Conservation (phyloP, 2,113 vertebrate genomes). For the Sphaerodactylus townsendi region DNA sequence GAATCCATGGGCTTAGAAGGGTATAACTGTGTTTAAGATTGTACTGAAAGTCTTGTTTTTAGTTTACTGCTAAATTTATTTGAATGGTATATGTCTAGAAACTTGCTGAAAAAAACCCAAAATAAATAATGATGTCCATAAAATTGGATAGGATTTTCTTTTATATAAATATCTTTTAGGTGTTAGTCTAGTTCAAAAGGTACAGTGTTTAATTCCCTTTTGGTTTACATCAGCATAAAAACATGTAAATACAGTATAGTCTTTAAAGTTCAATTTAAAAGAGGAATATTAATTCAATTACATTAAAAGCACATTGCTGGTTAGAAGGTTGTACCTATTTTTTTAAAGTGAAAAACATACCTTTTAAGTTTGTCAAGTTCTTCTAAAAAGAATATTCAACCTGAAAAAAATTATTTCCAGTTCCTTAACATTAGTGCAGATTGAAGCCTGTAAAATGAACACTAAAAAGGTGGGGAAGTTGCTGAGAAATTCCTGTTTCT, state of each 20-base stretch:
- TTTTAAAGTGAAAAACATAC: slow-evolving; percentile 67
- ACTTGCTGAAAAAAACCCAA: slow-evolving; percentile 5
- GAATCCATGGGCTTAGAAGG: background rate
- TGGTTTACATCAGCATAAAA: slow-evolving; percentile 31
- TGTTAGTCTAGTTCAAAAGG: background rate
- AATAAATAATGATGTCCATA: background rate
- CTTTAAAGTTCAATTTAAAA: slow-evolving; percentile 4
- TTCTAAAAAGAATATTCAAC: slow-evolving; percentile 71
- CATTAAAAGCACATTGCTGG: background rate
- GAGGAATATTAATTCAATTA: slow-evolving; percentile 31
- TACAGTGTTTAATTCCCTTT: background rate
- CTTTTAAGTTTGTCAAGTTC: slow-evolving; percentile 66
- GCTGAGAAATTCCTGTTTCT: slow-evolving; percentile 66
- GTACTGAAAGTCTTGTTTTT: background rate
- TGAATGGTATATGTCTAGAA: background rate
- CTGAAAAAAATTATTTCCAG: slow-evolving; percentile 60
- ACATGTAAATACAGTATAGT: slow-evolving; percentile 40
- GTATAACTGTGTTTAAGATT: background rate
- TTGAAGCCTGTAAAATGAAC: slow-evolving; percentile 46
- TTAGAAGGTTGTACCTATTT: background rate
- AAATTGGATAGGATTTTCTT: background rate
- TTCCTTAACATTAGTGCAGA: slow-evolving; percentile 42
- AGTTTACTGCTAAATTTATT: background rate
- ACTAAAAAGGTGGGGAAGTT: slow-evolving; percentile 39
- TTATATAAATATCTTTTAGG: background rate